phyloP scores from a whole-genome alignment of 1,140 invertebrate species.

The Lethocerus indicus region DNA sequence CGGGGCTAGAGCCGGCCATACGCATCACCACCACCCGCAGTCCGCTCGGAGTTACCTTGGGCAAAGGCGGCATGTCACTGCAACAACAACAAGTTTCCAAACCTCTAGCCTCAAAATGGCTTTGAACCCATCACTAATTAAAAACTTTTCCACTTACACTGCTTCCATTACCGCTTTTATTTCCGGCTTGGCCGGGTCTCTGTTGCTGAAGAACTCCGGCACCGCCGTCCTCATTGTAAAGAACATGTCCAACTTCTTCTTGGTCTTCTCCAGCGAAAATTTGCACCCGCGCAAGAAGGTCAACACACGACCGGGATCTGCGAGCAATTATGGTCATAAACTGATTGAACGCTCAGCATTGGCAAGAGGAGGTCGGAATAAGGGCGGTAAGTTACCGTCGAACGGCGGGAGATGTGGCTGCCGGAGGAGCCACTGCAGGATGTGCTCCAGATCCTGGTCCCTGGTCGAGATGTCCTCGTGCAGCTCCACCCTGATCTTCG shows the following conservation, averaged over 20 bases:
- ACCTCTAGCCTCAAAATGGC: too few species aligned
- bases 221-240: slow-evolving; percentile 67
- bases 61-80: slow-evolving; percentile 57
- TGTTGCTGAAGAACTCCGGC: slow-evolving; percentile 64
- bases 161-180: slow-evolving; percentile 46
- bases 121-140: not conserved
- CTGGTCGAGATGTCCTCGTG: slow-evolving; percentile 53
- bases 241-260: slow-evolving; percentile 65
- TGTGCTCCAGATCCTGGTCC: slow-evolving; percentile 39
- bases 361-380: too few species aligned
- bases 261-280: slow-evolving; percentile 63
- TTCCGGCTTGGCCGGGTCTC: slow-evolving; percentile 50
- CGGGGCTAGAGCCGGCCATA: slow-evolving; percentile 28
- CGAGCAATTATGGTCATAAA: too few species aligned
- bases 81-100: slow-evolving; percentile 17
- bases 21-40: slow-evolving; percentile 54
- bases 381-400: slow-evolving; percentile 44
- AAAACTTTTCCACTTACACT: slow-evolving; percentile 37
- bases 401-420: slow-evolving; percentile 55
- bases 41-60: slow-evolving; percentile 57
- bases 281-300: slow-evolving; percentile 68
- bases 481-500: slow-evolving; percentile 53
- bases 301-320: slow-evolving; percentile 53
- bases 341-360: too few species aligned
- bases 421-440: slow-evolving; percentile 50